Evolutionary conservation across 2,888 invertebrate species (phyloP).

Genomic region (Cryptocheilus praepositus): DNA sequence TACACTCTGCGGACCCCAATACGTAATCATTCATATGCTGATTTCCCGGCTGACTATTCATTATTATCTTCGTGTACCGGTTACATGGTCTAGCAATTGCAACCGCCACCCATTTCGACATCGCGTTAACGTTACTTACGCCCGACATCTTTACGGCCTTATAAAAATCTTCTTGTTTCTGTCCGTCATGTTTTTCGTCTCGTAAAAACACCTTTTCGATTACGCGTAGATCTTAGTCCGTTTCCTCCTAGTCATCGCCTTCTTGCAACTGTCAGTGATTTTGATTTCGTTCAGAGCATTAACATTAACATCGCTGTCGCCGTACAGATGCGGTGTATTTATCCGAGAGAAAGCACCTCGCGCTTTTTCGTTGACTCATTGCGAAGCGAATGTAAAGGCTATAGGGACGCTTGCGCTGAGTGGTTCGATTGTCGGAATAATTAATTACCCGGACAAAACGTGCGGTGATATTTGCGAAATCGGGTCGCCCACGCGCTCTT

Average conservation of each 20-base stretch:
- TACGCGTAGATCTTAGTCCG: slow-evolving; percentile 19
- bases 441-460: too few species aligned
- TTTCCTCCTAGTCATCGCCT: not conserved
- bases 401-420: too few species aligned
- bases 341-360: too few species aligned
- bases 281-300: too few species aligned
- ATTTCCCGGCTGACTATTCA: slow-evolving; percentile 46
- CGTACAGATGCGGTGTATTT: not conserved
- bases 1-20: slow-evolving; percentile 3
- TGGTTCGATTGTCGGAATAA: too few species aligned
- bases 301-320: slow-evolving; percentile 4
- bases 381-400: too few species aligned
- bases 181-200: slow-evolving; percentile 30
- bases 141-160: slow-evolving; percentile 41
- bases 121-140: slow-evolving; percentile 43
- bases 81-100: slow-evolving; percentile 37
- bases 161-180: slow-evolving; percentile 37
- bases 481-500: too few species aligned
- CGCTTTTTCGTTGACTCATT: too few species aligned
- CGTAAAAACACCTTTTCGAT: slow-evolving; percentile 35
- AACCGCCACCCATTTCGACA: slow-evolving; percentile 11
- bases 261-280: not conserved
- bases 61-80: slow-evolving; percentile 35
- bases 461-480: too few species aligned
- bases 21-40: slow-evolving; percentile 37